phyloP scores from a whole-genome alignment of 2,888 invertebrate genomes.

The Nowickia ferox region DNA sequence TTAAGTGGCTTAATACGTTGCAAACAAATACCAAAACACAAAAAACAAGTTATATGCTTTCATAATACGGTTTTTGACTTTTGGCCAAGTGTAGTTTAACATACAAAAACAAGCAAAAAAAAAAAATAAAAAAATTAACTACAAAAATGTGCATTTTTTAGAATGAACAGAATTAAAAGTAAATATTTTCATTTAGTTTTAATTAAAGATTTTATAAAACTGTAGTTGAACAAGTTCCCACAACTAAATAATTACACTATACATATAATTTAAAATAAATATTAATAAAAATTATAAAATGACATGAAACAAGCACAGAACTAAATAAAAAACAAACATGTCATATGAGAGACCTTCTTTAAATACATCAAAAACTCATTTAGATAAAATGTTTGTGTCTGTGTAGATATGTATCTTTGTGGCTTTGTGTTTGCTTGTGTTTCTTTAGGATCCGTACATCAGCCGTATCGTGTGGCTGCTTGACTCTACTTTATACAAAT shows the following conservation, averaged over 20 bases:
- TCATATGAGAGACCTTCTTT: conserved; percentile 43
- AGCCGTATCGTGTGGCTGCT: conserved; percentile 31
- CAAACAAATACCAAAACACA: neutral
- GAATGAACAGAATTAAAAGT: neutral
- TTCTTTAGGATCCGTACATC: neutral
- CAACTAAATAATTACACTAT: conserved; percentile 6
- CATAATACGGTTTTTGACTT: conserved; percentile 39
- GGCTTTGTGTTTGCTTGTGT: neutral
- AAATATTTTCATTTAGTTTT: neutral
- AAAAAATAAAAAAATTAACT: neutral
- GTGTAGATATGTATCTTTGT: neutral
- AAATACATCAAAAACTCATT: conserved; percentile 58
- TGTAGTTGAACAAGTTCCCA: conserved; percentile 39
- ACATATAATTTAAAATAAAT: conserved; percentile 10
- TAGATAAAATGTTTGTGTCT: conserved; percentile 45
- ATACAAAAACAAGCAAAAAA: neutral
- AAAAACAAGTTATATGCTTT: conserved; percentile 23
- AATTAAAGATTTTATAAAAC: conserved; percentile 12
- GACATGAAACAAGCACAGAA: conserved; percentile 21
- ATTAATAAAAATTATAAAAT: conserved; percentile 19
- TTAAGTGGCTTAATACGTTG: neutral
- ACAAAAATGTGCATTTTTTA: neutral
- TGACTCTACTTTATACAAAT: conserved; percentile 31
- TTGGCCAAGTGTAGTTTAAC: neutral
- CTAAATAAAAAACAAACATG: conserved; percentile 24